Percentiles rank a stretch among this genome's conserved stretches.
Evolutionary conservation across 2,797 vertebrate genomes (phyloP).

Genomic region (Chelmon rostratus): DNA sequence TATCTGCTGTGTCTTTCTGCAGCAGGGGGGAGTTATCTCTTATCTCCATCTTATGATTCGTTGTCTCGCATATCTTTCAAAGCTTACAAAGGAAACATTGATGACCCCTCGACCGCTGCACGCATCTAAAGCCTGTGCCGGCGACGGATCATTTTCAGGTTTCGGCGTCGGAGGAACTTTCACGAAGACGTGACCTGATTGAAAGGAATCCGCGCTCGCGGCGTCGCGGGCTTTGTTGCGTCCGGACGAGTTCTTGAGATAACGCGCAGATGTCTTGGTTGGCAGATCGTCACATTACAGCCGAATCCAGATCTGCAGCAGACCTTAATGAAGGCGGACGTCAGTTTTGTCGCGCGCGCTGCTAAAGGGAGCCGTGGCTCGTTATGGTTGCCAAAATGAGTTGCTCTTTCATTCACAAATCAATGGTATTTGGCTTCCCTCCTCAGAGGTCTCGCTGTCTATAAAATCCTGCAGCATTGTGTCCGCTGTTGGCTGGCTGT

Average conservation of each 20-base stretch:
- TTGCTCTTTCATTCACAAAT: constrained; percentile 55
- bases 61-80: constrained; percentile 67
- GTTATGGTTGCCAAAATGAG: constrained; percentile 51
- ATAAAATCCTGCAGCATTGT: constrained; percentile 40
- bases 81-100: constrained; percentile 59
- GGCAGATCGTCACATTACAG: constrained; percentile 15
- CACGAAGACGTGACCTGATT: constrained; percentile 48
- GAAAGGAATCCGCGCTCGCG: neutral
- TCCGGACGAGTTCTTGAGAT: constrained; percentile 17
- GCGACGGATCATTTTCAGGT: constrained; percentile 49
- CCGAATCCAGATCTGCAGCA: constrained; percentile 38
- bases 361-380: constrained; percentile 36
- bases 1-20: constrained; percentile 55
- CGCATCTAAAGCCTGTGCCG: constrained; percentile 41
- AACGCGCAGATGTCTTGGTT: constrained; percentile 48
- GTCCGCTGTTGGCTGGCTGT: constrained; percentile 47
- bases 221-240: neutral
- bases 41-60: constrained; percentile 66
- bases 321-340: constrained; percentile 51
- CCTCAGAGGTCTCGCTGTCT: constrained; percentile 50
- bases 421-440: constrained; percentile 39
- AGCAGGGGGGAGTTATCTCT: constrained; percentile 44
- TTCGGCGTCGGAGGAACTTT: constrained; percentile 36
- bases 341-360: constrained; percentile 40
- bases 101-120: constrained; percentile 59